Evolutionary conservation across 2,797 vertebrate genomes (phyloP).

Genomic region (Sebastes miniatus): DNA sequence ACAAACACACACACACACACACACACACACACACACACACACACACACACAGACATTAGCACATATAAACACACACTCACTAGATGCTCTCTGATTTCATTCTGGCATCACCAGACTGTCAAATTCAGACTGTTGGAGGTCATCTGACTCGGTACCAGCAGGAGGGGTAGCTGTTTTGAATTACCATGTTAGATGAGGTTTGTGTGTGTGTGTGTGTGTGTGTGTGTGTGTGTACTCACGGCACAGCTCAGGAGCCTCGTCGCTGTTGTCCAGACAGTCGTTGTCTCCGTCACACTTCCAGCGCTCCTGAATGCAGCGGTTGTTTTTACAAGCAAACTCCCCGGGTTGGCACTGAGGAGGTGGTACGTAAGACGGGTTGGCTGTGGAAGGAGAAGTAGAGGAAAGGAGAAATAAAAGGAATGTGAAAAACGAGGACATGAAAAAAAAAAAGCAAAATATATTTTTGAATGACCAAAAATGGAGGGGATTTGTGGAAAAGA

Average conservation of each 20-base stretch:
- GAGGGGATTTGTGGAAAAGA: background rate
- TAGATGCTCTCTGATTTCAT: constrained; percentile 44
- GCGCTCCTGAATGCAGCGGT: constrained; percentile 91
- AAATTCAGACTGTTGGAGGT: constrained; percentile 26
- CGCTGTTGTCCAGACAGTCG: constrained; percentile 96
- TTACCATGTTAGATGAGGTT: background rate
- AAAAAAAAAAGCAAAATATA: background rate
- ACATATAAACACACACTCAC: constrained; percentile 24
- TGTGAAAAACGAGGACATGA: background rate
- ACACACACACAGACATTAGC: background rate
- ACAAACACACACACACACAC: constrained; percentile 10
- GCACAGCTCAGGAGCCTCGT: constrained; percentile 89
- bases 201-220: background rate
- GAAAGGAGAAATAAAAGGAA: background rate
- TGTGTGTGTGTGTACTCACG: constrained; percentile 79
- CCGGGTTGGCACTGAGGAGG: constrained; percentile 88
- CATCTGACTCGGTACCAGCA: constrained; percentile 16
- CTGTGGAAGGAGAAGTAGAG: constrained; percentile 65
- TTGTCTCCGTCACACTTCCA: constrained; percentile 97
- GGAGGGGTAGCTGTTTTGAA: background rate
- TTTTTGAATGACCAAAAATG: background rate
- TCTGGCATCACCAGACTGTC: constrained; percentile 35
- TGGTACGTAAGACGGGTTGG: constrained; percentile 88
- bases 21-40: background rate
- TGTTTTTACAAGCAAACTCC: constrained; percentile 94